Conservation (phyloP, 2,113 vertebrate genomes). For the Balaeniceps rex region DNA sequence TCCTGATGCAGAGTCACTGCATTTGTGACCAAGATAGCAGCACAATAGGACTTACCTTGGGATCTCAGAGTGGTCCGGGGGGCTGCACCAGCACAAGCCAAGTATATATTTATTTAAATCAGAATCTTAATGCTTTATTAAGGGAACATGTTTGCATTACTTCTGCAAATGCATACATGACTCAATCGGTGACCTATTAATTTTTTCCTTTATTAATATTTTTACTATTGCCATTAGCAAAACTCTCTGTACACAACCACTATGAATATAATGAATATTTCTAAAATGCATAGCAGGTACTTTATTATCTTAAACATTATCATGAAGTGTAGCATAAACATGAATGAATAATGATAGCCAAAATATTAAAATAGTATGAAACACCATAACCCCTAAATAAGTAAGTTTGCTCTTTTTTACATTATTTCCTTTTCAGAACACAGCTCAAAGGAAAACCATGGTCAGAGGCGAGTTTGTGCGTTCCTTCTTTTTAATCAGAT, state of each 20-base stretch:
- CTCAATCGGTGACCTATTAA: not conserved
- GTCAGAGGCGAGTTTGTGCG: not conserved
- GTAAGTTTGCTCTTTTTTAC: not conserved
- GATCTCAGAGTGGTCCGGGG: too few relatives aligned
- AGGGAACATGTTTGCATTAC: not conserved
- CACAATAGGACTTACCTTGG: too few relatives aligned
- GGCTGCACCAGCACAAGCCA: too few relatives aligned
- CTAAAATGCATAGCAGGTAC: not conserved
- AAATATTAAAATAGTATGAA: not conserved
- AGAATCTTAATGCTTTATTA: not conserved
- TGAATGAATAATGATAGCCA: not conserved
- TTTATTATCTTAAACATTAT: not conserved
- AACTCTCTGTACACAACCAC: not conserved
- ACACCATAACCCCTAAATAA: not conserved
- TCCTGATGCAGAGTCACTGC: too few relatives aligned
- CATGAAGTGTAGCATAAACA: not conserved
- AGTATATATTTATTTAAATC: not conserved
- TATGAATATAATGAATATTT: not conserved
- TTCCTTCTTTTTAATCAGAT: not conserved
- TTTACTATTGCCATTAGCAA: not conserved
- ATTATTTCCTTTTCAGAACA: not conserved
- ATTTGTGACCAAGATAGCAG: too few relatives aligned
- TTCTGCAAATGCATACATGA: not conserved
- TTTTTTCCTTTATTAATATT: not conserved
- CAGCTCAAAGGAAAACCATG: not conserved